phyloP scores from a whole-genome alignment of 2,888 invertebrate species.

The Melinopterus prodromus region DNA sequence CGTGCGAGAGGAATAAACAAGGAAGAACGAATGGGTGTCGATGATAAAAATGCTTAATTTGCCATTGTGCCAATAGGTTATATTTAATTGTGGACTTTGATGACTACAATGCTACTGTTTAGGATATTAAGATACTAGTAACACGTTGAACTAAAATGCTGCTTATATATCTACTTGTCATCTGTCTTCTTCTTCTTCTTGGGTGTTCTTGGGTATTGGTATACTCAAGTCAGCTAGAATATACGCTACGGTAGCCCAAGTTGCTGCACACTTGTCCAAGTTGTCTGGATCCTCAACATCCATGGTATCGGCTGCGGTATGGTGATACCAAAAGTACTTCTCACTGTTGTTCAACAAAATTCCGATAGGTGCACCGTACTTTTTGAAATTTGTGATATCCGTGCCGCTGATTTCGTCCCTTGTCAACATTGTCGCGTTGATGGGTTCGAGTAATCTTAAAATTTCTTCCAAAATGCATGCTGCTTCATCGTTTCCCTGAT shows the following conservation, averaged over 20 bases:
- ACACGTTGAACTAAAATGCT: no score
- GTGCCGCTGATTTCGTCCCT: conserved; percentile 68
- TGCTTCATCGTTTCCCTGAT: conserved; percentile 69
- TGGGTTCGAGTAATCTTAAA: conserved; percentile 70
- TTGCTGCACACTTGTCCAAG: conserved; percentile 77
- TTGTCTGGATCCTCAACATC: conserved; percentile 73
- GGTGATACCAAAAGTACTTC: conserved; percentile 81
- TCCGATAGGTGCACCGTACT: conserved; percentile 74
- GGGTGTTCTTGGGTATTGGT: conserved; percentile 69
- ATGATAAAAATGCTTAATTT: neutral
- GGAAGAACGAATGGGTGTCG: neutral
- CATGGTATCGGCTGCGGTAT: conserved; percentile 82
- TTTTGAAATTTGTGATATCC: conserved; percentile 72
- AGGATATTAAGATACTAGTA: no score
- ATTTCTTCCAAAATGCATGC: conserved; percentile 75
- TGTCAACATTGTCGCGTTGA: conserved; percentile 72
- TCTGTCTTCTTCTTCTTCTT: neutral
- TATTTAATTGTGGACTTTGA: neutral
- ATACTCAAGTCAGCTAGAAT: conserved; percentile 78
- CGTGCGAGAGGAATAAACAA: neutral
- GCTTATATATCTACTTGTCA: no score
- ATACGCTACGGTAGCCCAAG: conserved; percentile 81
- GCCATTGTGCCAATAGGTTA: neutral
- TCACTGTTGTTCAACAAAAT: conserved; percentile 73
- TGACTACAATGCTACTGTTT: neutral